Evolutionary conservation across 2,113 vertebrate species (phyloP).

Genomic region (Istiophorus platypterus): DNA sequence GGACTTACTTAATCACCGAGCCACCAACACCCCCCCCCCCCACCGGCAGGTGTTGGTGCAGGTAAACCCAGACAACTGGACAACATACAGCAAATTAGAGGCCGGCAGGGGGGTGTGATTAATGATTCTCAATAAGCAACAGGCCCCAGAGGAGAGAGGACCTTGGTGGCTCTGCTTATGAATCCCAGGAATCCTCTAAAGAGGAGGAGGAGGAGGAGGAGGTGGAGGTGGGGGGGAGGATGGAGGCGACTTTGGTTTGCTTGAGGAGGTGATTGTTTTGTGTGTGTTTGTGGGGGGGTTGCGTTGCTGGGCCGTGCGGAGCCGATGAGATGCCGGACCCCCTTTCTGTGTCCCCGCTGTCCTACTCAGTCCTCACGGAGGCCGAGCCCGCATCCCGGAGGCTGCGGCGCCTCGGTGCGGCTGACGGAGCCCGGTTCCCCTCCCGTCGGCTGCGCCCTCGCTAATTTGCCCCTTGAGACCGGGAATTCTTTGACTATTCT

Average conservation of each 20-base stretch:
- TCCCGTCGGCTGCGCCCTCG: conserved; percentile 1
- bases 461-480: conserved; percentile 18
- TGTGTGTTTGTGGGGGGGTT: too few relatives aligned
- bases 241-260: too few relatives aligned
- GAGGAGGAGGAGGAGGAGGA: conserved; percentile 10
- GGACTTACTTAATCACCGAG: conserved; percentile 38
- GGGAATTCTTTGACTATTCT: conserved; percentile 13
- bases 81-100: conserved; percentile 73
- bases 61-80: conserved; percentile 76
- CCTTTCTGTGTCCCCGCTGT: background rate
- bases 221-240: too few relatives aligned
- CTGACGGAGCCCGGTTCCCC: conserved; percentile 11
- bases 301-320: too few relatives aligned
- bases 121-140: conserved; percentile 78
- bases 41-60: conserved; percentile 46
- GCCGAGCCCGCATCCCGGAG: background rate
- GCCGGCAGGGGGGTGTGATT: conserved; percentile 67
- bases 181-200: conserved; percentile 56
- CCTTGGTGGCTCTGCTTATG: conserved; percentile 38
- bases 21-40: conserved; percentile 85
- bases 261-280: too few relatives aligned
- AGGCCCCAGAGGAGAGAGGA: conserved; percentile 56
- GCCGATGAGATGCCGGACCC: background rate
- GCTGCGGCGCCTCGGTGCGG: background rate
- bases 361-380: background rate